Evolutionary conservation across 2,113 vertebrate species (phyloP).

Genomic region (Myiopsitta monachus): DNA sequence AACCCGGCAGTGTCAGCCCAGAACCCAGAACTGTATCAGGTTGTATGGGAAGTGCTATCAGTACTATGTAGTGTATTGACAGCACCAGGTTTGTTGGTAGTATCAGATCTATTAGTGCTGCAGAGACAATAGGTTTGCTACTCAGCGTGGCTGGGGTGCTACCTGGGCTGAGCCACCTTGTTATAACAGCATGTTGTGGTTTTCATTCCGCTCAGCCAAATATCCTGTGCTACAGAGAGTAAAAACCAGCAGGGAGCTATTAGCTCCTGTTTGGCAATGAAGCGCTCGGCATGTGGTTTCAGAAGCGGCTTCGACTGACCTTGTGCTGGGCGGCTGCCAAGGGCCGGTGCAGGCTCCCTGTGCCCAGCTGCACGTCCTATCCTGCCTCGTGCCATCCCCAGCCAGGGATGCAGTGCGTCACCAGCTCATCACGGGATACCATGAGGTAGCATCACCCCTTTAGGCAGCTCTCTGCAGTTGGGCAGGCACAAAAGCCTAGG

Average conservation of each 20-base stretch:
- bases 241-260: not conserved
- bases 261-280: not conserved
- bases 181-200: not conserved
- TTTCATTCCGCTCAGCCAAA: not conserved
- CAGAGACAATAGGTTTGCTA: not conserved
- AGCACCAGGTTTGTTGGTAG: not conserved
- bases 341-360: not conserved
- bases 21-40: not conserved
- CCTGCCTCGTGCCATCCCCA: not conserved
- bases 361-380: slow-evolving; percentile 18
- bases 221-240: not conserved
- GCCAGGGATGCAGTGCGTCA: not conserved
- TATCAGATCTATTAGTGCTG: not conserved
- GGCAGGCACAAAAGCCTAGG: not conserved
- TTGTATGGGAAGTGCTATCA: not conserved
- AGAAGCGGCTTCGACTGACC: not conserved
- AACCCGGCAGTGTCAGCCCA: not conserved
- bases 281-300: not conserved
- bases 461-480: not conserved
- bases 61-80: not conserved
- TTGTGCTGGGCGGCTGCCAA: not conserved
- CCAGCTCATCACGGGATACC: not conserved
- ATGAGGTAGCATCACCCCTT: rapidly evolving
- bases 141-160: not conserved
- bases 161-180: not conserved